Evolutionary conservation across 2,888 invertebrate species (phyloP).

Genomic region (Drosophila sordidapex): DNA sequence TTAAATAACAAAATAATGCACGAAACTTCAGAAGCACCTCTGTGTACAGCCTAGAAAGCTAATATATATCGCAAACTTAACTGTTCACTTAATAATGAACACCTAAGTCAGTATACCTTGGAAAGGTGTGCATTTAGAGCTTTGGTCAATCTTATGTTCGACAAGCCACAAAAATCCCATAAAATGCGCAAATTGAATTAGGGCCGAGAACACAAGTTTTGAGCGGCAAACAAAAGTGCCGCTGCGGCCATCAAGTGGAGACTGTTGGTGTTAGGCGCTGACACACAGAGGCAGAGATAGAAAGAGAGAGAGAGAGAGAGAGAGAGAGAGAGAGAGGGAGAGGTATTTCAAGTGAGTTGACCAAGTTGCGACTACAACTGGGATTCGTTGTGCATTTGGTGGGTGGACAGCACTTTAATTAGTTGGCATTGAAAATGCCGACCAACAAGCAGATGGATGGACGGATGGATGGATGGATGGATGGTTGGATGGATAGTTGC

Average conservation of each 20-base stretch:
- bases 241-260: conserved; percentile 39
- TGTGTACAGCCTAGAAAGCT: background rate
- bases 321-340: background rate
- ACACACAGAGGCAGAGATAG: conserved; percentile 48
- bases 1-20: background rate
- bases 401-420: conserved; percentile 82
- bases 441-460: conserved; percentile 43
- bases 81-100: background rate
- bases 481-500: conserved; percentile 28
- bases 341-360: conserved; percentile 24
- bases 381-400: conserved; percentile 47
- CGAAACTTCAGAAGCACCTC: background rate
- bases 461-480: conserved; percentile 18
- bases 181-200: conserved; percentile 67
- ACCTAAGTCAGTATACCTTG: conserved; percentile 6
- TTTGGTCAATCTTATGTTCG: conserved; percentile 35
- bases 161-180: conserved; percentile 67
- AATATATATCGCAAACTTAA: background rate
- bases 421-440: conserved; percentile 78
- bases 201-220: conserved; percentile 32
- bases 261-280: conserved; percentile 51
- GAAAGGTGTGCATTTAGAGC: conserved; percentile 24
- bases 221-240: conserved; percentile 58
- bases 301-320: background rate
- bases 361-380: conserved; percentile 41